Conservation (phyloP, 2,888 invertebrate species). For the Eulithis prunata region DNA sequence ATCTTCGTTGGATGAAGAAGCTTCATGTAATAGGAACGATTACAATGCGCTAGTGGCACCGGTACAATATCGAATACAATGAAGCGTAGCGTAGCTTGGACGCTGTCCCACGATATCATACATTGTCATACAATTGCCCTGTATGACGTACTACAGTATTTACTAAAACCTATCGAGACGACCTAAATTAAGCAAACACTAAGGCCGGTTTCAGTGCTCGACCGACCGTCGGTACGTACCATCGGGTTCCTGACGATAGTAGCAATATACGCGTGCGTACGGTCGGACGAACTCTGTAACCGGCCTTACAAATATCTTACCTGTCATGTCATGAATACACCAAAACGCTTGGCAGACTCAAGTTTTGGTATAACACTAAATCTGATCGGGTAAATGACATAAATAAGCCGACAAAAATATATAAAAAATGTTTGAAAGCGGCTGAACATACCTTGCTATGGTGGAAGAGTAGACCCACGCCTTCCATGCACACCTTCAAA, state of each 20-base stretch:
- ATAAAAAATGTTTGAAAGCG: constrained; percentile 49
- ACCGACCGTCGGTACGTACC: no score
- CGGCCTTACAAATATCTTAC: constrained; percentile 64
- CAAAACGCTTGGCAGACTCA: constrained; percentile 52
- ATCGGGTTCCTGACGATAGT: no score
- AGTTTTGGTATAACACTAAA: constrained; percentile 68
- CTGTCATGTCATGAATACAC: constrained; percentile 69
- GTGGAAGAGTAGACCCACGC: constrained; percentile 98
- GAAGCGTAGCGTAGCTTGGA: constrained; percentile 68
- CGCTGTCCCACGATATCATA: constrained; percentile 48
- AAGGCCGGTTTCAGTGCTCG: constrained; percentile 39
- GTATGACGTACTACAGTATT: constrained; percentile 58
- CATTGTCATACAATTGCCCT: constrained; percentile 51
- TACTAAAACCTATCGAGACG: constrained; percentile 59
- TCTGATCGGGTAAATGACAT: constrained; percentile 55
- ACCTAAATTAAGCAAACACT: constrained; percentile 74
- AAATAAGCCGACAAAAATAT: constrained; percentile 76
- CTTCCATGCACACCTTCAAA: constrained; percentile 97
- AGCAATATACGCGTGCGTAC: no score
- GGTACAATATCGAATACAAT: constrained; percentile 71
- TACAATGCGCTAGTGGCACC: constrained; percentile 70
- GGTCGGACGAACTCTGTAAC: no score
- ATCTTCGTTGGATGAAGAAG: constrained; percentile 65
- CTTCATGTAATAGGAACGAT: constrained; percentile 57
- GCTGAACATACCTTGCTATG: constrained; percentile 96